phyloP scores from a whole-genome alignment of 2,797 vertebrate genomes.

The Emys orbicularis region DNA sequence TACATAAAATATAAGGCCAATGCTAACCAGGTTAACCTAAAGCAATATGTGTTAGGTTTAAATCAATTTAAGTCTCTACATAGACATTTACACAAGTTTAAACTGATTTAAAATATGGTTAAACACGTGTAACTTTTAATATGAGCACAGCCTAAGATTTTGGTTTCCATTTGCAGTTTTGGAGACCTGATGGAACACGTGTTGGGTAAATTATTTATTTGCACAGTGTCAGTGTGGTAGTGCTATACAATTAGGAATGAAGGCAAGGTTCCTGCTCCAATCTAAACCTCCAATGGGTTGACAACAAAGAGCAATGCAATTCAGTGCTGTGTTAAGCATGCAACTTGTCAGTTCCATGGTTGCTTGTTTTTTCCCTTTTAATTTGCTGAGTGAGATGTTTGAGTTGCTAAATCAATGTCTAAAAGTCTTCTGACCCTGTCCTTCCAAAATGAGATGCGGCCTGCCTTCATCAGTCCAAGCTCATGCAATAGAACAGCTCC shows the following conservation, averaged over 20 bases:
- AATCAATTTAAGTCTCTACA: not conserved
- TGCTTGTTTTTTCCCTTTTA: not conserved
- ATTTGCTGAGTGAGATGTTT: not conserved
- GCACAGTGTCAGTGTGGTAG: not conserved
- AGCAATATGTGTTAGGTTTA: not conserved
- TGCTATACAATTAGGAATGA: not conserved
- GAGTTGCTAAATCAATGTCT: not conserved
- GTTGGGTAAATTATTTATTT: not conserved
- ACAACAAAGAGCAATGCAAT: conserved; percentile 3
- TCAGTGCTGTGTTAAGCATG: fast-evolving
- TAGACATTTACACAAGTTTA: not conserved
- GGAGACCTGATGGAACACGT: not conserved
- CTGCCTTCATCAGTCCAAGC: not conserved
- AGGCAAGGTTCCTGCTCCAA: not conserved
- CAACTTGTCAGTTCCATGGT: not conserved
- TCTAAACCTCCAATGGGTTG: not conserved
- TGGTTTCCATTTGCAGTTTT: not conserved
- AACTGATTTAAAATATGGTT: not conserved
- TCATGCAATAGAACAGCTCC: not conserved
- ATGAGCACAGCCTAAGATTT: not conserved
- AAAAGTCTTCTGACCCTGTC: not conserved
- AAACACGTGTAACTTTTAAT: not conserved
- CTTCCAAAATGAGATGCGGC: not conserved
- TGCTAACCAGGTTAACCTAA: not conserved
- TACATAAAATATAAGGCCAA: not conserved